phyloP scores from a whole-genome alignment of 2,888 invertebrate genomes.

The Microctonus hyperodae region DNA sequence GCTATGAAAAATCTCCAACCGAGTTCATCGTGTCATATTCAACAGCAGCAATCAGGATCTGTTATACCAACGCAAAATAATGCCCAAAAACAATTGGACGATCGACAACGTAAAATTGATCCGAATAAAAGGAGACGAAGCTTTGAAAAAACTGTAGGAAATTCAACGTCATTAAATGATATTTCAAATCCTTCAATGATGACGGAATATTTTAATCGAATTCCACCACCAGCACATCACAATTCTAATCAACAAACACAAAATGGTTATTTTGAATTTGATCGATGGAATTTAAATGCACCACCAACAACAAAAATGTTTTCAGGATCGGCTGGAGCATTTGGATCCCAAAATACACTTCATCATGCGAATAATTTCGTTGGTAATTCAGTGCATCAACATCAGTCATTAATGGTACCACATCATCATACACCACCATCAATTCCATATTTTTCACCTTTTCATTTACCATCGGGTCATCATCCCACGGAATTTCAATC shows the following conservation, averaged over 20 bases:
- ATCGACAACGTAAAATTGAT: conserved; percentile 54
- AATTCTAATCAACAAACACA: conserved; percentile 68
- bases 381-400: conserved; percentile 67
- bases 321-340: conserved; percentile 67
- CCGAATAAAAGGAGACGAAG: conserved; percentile 68
- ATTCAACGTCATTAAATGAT: conserved; percentile 66
- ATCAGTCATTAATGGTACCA: conserved; percentile 72
- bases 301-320: conserved; percentile 75
- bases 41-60: conserved; percentile 61
- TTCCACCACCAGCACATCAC: conserved; percentile 78
- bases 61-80: conserved; percentile 45
- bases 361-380: conserved; percentile 65
- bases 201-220: conserved; percentile 67
- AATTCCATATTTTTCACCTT: conserved; percentile 79
- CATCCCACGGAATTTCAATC: conserved; percentile 73
- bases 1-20: conserved; percentile 77
- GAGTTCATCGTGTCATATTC: conserved; percentile 66
- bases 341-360: conserved; percentile 68
- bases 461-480: conserved; percentile 70
- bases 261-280: conserved; percentile 81
- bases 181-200: conserved; percentile 63
- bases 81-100: conserved; percentile 60
- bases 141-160: conserved; percentile 67
- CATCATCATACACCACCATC: conserved; percentile 74
- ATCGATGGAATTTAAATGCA: conserved; percentile 77